phyloP scores from a whole-genome alignment of 2,113 vertebrate genomes.

The Symphodus melops region DNA sequence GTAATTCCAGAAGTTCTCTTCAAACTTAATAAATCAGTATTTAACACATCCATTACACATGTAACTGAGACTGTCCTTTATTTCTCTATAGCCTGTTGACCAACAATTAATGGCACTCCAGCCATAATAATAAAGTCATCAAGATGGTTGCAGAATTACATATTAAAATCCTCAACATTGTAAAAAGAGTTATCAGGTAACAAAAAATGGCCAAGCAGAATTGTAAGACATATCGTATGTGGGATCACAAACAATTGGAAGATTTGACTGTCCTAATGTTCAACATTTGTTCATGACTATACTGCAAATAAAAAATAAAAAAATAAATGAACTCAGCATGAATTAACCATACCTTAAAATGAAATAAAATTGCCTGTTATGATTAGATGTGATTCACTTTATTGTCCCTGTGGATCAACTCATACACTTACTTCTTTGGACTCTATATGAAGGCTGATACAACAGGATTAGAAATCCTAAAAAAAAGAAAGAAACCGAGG shows the following conservation, averaged over 20 bases:
- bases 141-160: too few relatives aligned
- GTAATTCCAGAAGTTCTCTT: neutral
- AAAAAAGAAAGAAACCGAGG: conserved; percentile 9
- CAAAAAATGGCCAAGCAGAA: neutral
- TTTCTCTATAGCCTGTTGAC: too few relatives aligned
- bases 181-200: too few relatives aligned
- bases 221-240: neutral
- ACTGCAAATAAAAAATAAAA: neutral
- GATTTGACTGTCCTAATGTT: neutral
- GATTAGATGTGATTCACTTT: neutral
- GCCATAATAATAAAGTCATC: too few relatives aligned
- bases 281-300: conserved; percentile 7
- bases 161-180: too few relatives aligned
- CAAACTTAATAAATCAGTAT: neutral
- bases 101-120: too few relatives aligned
- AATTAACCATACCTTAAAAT: neutral
- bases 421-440: neutral
- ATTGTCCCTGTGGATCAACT: conserved; percentile 9
- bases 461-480: conserved; percentile 27
- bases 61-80: too few relatives aligned
- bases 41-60: too few relatives aligned
- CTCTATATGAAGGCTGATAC: neutral
- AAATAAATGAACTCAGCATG: neutral
- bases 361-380: conserved; percentile 1
- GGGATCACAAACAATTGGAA: neutral